Evolutionary conservation across 2,113 vertebrate genomes (phyloP).

Genomic region (Microtus oregoni): DNA sequence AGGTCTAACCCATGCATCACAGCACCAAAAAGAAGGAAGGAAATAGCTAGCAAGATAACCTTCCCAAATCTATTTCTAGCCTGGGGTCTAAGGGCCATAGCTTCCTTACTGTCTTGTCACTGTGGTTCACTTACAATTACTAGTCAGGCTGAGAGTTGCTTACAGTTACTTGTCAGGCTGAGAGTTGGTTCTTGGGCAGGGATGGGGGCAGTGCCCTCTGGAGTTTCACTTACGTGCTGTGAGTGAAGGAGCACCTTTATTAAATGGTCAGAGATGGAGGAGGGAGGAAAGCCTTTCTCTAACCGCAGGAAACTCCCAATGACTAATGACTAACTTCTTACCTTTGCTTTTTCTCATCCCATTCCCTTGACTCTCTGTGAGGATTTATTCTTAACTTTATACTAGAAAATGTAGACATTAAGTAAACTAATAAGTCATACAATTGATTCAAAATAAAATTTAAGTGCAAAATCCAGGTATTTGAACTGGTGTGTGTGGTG

Average conservation of each 20-base stretch:
- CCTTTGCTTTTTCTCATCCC: constrained; percentile 37
- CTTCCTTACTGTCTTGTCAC: neutral
- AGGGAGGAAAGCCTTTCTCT: neutral
- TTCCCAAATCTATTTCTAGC: neutral
- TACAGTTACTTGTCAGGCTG: neutral
- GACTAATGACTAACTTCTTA: neutral
- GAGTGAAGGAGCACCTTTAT: neutral
- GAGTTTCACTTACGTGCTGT: constrained; percentile 24
- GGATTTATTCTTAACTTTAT: constrained; percentile 23
- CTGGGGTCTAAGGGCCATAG: constrained; percentile 9
- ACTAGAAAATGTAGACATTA: neutral
- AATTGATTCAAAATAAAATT: constrained; percentile 28
- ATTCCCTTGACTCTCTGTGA: neutral
- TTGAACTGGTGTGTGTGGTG: neutral
- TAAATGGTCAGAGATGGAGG: neutral
- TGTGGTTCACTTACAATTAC: constrained; percentile 30
- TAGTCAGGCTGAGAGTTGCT: constrained; percentile 44
- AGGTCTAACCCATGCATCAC: neutral
- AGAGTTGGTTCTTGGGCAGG: neutral
- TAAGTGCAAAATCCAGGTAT: neutral
- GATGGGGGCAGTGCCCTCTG: neutral
- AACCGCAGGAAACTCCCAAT: neutral
- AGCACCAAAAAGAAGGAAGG: neutral
- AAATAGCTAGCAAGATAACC: constrained; percentile 12
- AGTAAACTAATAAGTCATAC: neutral